Conservation (phyloP, 2,113 vertebrate species). For the Dasypus novemcinctus region DNA sequence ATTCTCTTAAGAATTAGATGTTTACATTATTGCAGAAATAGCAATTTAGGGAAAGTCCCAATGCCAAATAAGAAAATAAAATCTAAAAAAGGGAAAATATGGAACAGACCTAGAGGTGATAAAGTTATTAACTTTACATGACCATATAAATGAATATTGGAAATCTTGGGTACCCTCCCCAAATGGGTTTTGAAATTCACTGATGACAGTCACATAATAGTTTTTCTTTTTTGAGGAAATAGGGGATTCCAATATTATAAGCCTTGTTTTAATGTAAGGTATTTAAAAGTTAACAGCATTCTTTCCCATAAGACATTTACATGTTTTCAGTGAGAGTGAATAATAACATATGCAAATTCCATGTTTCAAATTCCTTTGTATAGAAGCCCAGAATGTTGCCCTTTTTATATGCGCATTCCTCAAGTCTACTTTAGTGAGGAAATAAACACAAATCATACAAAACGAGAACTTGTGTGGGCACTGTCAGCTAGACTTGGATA, state of each 20-base stretch:
- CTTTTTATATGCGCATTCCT: neutral
- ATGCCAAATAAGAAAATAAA: neutral
- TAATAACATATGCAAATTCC: conserved; percentile 29
- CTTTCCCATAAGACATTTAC: neutral
- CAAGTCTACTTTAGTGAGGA: neutral
- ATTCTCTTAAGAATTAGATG: neutral
- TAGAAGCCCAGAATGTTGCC: conserved; percentile 7
- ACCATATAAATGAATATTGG: neutral
- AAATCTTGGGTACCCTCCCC: neutral
- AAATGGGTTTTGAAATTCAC: neutral
- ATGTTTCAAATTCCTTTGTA: conserved; percentile 7
- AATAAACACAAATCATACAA: neutral
- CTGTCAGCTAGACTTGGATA: neutral
- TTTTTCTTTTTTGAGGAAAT: neutral
- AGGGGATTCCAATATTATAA: neutral
- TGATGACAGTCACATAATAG: neutral
- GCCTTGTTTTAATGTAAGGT: neutral
- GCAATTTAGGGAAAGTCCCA: neutral
- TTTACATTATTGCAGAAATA: neutral
- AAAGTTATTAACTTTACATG: neutral
- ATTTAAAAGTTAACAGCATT: conserved; percentile 11
- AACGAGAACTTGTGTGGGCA: neutral
- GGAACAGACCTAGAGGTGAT: neutral
- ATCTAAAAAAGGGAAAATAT: neutral
- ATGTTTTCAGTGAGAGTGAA: conserved; percentile 21